Evolutionary conservation across 2,888 invertebrate genomes (phyloP).

Genomic region (Cerceris ruficornis): DNA sequence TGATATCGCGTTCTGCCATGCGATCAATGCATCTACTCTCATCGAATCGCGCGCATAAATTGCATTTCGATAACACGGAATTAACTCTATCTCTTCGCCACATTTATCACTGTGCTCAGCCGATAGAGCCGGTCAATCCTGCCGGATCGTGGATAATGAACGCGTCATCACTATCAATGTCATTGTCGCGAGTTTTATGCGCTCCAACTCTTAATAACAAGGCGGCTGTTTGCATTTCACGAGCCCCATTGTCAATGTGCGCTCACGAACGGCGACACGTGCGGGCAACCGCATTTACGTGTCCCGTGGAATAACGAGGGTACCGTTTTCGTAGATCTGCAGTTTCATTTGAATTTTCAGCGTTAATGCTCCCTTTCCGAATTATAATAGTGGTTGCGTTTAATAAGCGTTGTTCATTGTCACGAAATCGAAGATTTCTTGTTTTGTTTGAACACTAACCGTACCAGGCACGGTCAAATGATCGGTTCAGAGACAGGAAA

Average conservation of each 20-base stretch:
- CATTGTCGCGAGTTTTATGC: slow-evolving; percentile 61
- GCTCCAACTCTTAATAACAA: slow-evolving; percentile 59
- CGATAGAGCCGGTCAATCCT: slow-evolving; percentile 61
- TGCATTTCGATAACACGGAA: slow-evolving; percentile 70
- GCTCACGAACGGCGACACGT: slow-evolving; percentile 35
- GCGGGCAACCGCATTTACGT: slow-evolving; percentile 33
- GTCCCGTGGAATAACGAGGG: slow-evolving; percentile 36
- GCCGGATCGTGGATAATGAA: slow-evolving; percentile 66
- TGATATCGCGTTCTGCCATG: slow-evolving; percentile 53
- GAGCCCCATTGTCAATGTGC: slow-evolving; percentile 41
- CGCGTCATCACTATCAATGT: slow-evolving; percentile 57
- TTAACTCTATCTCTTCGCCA: slow-evolving; percentile 65
- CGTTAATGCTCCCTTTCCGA: slow-evolving; percentile 12
- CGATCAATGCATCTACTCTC: slow-evolving; percentile 19
- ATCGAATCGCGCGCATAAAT: slow-evolving; percentile 58
- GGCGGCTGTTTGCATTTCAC: slow-evolving; percentile 44
- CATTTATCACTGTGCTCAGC: slow-evolving; percentile 68
- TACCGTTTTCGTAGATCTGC: slow-evolving; percentile 29
- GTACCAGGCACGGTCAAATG: too few species aligned
- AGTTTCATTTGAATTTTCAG: slow-evolving; percentile 28
- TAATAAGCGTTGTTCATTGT: too few species aligned
- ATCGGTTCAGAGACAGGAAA: too few species aligned
- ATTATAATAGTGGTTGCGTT: background rate
- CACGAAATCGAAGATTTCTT: too few species aligned
- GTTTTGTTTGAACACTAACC: too few species aligned